A percentile compares a stretch with the other conserved stretches of the same genome.
These are phyloP conservation scores for Dolichopus griseipennis DNA, from an alignment of 2,888 invertebrate species.

Conservation along the genomic window DNA sequence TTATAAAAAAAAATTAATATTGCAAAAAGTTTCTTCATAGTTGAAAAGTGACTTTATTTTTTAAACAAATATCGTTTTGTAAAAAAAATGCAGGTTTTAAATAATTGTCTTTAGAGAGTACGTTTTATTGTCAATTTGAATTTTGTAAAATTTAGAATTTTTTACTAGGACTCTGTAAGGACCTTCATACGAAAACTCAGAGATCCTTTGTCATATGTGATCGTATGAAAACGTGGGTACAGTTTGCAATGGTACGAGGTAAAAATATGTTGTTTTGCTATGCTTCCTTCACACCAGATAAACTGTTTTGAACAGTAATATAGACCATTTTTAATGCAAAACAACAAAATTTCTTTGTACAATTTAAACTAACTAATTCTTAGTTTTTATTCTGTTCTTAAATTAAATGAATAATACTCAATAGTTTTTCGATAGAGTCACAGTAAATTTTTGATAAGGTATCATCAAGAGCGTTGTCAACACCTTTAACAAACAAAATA, in stretches of 20 bases:
- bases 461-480: background rate
- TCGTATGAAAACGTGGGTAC: no score
- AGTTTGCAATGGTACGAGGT: no score
- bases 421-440: background rate
- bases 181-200: background rate
- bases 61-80: no score
- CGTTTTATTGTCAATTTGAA: background rate
- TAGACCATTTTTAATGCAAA: background rate
- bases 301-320: background rate
- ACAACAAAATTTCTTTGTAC: background rate
- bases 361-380: no score
- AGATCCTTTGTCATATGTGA: no score
- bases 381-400: background rate
- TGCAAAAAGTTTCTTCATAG: no score
- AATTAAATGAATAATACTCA: background rate
- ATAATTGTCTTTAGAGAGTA: background rate
- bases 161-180: background rate
- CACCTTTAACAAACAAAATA: background rate
- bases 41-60: no score
- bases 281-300: slow-evolving; percentile 3
- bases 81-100: background rate
- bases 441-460: background rate
- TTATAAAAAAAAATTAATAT: no score
- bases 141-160: background rate
- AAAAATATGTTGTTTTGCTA: no score